Base-by-base conservation (phyloP, 1,140 invertebrate species). In the Polypedilum pembai region DNA sequence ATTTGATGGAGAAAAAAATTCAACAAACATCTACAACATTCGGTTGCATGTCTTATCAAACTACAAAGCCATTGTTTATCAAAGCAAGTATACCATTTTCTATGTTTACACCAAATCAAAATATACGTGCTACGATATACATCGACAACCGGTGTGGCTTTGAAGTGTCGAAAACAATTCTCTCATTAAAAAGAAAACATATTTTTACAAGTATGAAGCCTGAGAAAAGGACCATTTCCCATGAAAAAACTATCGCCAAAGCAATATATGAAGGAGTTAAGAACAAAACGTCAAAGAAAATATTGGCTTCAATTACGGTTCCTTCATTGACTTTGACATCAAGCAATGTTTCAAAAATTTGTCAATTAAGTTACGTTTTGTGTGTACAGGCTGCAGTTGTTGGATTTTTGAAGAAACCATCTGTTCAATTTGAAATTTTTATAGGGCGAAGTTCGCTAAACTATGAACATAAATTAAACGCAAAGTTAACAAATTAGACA, bases 381-480 rank as follows among this genome's bases (percentile, higher is more conserved):
- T n/a, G n/a, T 12, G 45, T 56, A 4, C n/a, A 12, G 4, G 45
- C 45, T n/a, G 12, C 12, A 12, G 45, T 56, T 56, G n/a, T 56
- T 56, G 45, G 45, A 56, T 56, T 56, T 56, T 56, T n/a, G 12
- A 12, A 56, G n/a, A n/a, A 12, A 4, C 45, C 45, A 12, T n/a
- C 12, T n/a, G 10, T 56, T 56, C 45, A 56, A 56, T 56, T 56
- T 15, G n/a, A 56, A 12, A 15, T 56, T 56, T n/a, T n/a, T 56
- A 56, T 56, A 4, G 45, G 45, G 4, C 12, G 12, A n/a, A 56
- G 4, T n/a, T 3, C 45, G 12, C n/a, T 56, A 12, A 56, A 56
- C n/a, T 56, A 56, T n/a, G 45, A 56, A 56, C n/a, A 56, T 56
- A 56, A 56, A 56, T 56, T 56, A 56, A 33, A 33, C 45, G 4